phyloP scores from a whole-genome alignment of 1,140 invertebrate species.

The Theocolax elegans region DNA sequence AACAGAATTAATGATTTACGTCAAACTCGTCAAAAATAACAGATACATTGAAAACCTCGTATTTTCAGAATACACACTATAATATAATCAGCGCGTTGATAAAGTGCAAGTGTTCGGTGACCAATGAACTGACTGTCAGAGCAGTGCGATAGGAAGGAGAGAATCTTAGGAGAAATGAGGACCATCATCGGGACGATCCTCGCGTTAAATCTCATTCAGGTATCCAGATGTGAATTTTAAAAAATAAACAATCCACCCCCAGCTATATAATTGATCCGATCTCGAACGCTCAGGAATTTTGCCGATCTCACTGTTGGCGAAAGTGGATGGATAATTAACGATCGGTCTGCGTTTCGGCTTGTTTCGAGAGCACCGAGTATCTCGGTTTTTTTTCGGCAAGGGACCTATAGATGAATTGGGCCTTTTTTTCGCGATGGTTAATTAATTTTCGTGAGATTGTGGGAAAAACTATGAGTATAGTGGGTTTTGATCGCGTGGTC shows the following conservation, averaged over 20 bases:
- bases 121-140: constrained; percentile 2
- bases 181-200: constrained; percentile 43
- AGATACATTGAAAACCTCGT: too few species aligned
- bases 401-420: too few species aligned
- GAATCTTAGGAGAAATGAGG: constrained; percentile 49
- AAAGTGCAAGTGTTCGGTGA: too few species aligned
- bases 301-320: constrained; percentile 42
- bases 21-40: too few species aligned
- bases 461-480: background rate
- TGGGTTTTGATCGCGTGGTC: too few species aligned
- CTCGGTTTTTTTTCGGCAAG: too few species aligned
- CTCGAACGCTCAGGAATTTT: constrained; percentile 21
- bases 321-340: constrained; percentile 47
- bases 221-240: too few species aligned
- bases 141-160: too few species aligned
- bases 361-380: constrained; percentile 36
- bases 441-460: constrained; percentile 22
- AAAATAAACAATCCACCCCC: constrained; percentile 40
- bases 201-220: constrained; percentile 51
- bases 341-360: constrained; percentile 18
- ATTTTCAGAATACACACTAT: too few species aligned
- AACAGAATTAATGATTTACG: too few species aligned
- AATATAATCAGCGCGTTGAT: too few species aligned
- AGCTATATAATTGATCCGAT: constrained; percentile 9
- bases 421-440: too few species aligned